These are phyloP conservation scores for Acleris emargana DNA, from an alignment of 2,888 invertebrate species.

Conservation along the genomic window DNA sequence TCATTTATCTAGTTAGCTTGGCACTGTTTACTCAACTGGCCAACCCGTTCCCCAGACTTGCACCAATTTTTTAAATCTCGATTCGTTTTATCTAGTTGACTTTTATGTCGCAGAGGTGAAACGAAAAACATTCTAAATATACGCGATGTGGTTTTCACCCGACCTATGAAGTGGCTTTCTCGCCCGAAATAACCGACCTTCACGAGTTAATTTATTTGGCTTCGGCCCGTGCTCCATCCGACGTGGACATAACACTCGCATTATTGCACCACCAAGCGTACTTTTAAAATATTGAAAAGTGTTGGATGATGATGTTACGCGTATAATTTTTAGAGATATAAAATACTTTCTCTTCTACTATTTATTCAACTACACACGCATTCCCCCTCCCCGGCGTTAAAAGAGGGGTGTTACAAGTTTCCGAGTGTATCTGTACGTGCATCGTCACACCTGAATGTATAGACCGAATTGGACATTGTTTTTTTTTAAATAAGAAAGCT, in stretches of 20 bases:
- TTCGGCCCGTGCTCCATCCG: conserved; percentile 40
- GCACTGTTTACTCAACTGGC: not conserved
- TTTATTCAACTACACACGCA: too few species aligned
- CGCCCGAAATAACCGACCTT: conserved; percentile 60
- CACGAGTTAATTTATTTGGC: conserved; percentile 58
- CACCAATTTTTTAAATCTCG: not conserved
- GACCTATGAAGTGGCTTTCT: conserved; percentile 45
- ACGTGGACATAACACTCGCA: not conserved
- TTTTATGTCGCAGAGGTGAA: conserved; percentile 55
- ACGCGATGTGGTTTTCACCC: conserved; percentile 35
- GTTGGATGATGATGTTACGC: not conserved
- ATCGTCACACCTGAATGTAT: too few species aligned
- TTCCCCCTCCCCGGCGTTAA: too few species aligned
- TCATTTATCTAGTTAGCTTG: conserved; percentile 8
- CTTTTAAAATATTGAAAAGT: not conserved
- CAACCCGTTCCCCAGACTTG: not conserved
- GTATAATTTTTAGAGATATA: not conserved
- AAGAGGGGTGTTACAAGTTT: too few species aligned
- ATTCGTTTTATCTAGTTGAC: conserved; percentile 33
- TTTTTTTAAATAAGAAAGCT: too few species aligned
- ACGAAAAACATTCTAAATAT: conserved; percentile 54
- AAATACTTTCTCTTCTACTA: not conserved
- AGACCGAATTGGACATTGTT: too few species aligned
- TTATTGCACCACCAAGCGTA: conserved; percentile 2
- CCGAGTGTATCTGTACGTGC: too few species aligned